Conservation (phyloP, 2,113 vertebrate genomes). For the Campylomormyrus numenius region DNA sequence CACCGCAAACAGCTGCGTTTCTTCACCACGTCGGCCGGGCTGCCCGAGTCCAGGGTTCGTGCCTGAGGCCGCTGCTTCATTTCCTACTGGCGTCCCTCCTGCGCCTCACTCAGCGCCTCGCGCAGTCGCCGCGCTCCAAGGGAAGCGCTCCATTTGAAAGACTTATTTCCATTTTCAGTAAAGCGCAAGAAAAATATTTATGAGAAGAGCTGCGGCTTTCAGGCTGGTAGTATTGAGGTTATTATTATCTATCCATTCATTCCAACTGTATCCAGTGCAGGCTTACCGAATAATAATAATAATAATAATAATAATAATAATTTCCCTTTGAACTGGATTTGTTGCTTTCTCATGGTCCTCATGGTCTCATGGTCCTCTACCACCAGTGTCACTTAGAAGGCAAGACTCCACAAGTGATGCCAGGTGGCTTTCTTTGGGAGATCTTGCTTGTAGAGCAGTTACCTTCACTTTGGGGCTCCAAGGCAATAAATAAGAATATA, state of each 20-base stretch:
- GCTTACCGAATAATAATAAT: not conserved
- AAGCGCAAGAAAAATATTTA: conserved; percentile 23
- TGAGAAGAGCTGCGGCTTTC: conserved; percentile 20
- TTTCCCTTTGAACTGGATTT: conserved; percentile 36
- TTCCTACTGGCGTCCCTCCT: conserved; percentile 41
- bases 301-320: conserved; percentile 25
- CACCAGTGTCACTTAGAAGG: conserved; percentile 46
- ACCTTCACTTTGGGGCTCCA: conserved; percentile 43
- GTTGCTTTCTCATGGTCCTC: not conserved
- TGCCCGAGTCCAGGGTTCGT: conserved; percentile 17
- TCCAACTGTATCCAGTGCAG: conserved; percentile 20
- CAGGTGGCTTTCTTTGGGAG: conserved; percentile 21
- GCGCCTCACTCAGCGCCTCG: conserved; percentile 45
- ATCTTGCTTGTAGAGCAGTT: conserved; percentile 38
- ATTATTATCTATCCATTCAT: not conserved
- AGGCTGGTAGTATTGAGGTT: not conserved
- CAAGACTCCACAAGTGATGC: conserved; percentile 29
- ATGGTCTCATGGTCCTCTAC: not conserved
- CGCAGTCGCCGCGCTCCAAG: conserved; percentile 44
- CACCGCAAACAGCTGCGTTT: conserved; percentile 24
- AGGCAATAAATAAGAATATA: not conserved
- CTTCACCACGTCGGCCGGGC: conserved; percentile 19
- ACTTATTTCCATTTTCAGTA: conserved; percentile 27
- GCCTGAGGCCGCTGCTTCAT: conserved; percentile 37
- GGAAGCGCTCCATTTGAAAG: conserved; percentile 33